Evolutionary conservation across 2,888 invertebrate species (phyloP).

Genomic region (Patella ulyssiponensis): DNA sequence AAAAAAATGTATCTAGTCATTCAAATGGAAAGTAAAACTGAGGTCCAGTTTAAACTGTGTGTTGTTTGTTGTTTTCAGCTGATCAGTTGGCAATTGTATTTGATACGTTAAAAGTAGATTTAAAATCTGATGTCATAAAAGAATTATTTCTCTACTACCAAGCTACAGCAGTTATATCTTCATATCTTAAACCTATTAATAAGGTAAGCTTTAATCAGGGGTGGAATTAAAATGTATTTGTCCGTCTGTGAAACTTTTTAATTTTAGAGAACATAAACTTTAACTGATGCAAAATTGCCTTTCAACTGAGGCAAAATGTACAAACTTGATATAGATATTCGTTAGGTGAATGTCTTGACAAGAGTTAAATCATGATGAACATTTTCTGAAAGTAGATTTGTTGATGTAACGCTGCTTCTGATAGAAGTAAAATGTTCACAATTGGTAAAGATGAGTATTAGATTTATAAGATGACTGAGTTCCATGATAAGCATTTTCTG

Average conservation of each 20-base stretch:
- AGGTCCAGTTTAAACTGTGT: neutral
- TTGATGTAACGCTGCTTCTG: too few relatives aligned
- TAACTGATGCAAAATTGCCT: neutral
- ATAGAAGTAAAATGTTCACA: too few relatives aligned
- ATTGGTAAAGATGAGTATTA: too few relatives aligned
- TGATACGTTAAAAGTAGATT: slow-evolving; percentile 65
- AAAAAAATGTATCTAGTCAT: too few relatives aligned
- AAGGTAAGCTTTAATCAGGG: slow-evolving; percentile 49
- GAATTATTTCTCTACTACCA: slow-evolving; percentile 69
- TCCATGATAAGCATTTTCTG: too few relatives aligned
- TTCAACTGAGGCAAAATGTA: neutral
- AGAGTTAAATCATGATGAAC: too few relatives aligned
- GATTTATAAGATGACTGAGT: too few relatives aligned
- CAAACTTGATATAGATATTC: too few relatives aligned
- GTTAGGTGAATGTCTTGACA: too few relatives aligned
- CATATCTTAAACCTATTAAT: slow-evolving; percentile 66
- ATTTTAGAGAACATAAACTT: neutral
- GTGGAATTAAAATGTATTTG: neutral
- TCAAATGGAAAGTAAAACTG: too few relatives aligned
- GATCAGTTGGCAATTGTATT: slow-evolving; percentile 69
- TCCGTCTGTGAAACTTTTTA: neutral
- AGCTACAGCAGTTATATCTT: slow-evolving; percentile 64
- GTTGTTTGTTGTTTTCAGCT: slow-evolving; percentile 45
- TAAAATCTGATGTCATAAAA: slow-evolving; percentile 66
- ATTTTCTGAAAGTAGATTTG: too few relatives aligned